Conservation (phyloP, 2,113 vertebrate species). For the Rhombomys opimus region DNA sequence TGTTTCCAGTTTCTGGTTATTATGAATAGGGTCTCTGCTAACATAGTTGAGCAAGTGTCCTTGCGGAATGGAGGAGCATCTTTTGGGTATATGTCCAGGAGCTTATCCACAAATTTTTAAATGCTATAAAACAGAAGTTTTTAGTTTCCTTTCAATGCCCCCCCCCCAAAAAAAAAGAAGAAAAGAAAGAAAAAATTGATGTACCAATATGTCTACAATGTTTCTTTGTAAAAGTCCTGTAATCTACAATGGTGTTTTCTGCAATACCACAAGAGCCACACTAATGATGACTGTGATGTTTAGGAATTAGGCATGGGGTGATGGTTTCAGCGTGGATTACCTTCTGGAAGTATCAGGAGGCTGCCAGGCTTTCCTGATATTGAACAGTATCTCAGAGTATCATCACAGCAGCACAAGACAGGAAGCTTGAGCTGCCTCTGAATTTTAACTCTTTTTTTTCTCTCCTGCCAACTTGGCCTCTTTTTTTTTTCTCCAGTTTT, state of each 20-base stretch:
- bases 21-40: too few species aligned
- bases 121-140: slow-evolving; percentile 40
- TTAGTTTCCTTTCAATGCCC: slow-evolving; percentile 3
- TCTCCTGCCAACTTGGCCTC: background rate
- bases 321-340: slow-evolving; percentile 68
- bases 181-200: too few species aligned
- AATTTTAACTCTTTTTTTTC: background rate
- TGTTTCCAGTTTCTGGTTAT: too few species aligned
- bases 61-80: too few species aligned
- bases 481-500: background rate
- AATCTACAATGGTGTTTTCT: slow-evolving; percentile 46
- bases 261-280: slow-evolving; percentile 21
- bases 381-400: background rate
- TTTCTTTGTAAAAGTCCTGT: slow-evolving; percentile 55
- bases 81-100: too few species aligned
- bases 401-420: background rate
- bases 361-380: background rate
- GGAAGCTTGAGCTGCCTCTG: background rate
- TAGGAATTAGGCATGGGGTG: background rate
- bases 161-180: background rate
- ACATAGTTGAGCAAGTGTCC: too few species aligned
- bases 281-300: background rate
- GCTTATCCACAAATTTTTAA: background rate
- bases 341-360: slow-evolving; percentile 60
- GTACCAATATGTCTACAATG: background rate